phyloP scores from a whole-genome alignment of 1,140 invertebrate genomes.

The Cyclina sinensis region DNA sequence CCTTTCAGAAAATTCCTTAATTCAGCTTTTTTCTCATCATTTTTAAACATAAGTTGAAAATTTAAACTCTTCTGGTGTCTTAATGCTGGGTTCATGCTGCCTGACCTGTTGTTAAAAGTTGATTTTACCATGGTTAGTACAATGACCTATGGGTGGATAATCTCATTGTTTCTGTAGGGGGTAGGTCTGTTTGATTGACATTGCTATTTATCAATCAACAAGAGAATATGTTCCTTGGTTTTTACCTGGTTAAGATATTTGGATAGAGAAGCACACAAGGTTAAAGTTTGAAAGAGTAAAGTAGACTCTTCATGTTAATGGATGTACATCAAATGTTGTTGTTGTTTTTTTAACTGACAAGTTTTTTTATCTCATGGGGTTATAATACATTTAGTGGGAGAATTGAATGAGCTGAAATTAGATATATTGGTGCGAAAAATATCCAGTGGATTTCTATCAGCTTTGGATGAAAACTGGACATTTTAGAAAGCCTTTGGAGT shows the following conservation, averaged over 20 bases:
- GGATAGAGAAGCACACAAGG: not conserved
- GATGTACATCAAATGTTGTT: not conserved
- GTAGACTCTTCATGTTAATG: not conserved
- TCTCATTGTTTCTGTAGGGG: slow-evolving; percentile 22
- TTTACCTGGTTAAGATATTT: slow-evolving; percentile 3
- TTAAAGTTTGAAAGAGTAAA: slow-evolving; percentile 15
- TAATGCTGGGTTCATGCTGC: too few species aligned
- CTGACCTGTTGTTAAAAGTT: not conserved
- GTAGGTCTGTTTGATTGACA: slow-evolving; percentile 23
- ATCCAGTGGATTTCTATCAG: not conserved
- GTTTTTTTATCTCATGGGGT: not conserved
- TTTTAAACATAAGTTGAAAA: too few species aligned
- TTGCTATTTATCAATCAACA: slow-evolving; percentile 11
- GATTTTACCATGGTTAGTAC: not conserved
- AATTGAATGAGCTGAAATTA: not conserved
- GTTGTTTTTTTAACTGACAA: not conserved
- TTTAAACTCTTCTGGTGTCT: too few species aligned
- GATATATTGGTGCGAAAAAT: not conserved
- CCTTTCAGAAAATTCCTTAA: too few species aligned
- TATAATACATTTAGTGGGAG: not conserved
- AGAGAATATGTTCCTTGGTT: slow-evolving; percentile 1
- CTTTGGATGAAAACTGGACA: not conserved
- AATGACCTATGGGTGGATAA: not conserved
- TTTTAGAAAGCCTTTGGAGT: not conserved
- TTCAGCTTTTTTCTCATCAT: not conserved